Evolutionary conservation across 2,888 invertebrate genomes (phyloP).

Genomic region (Mythimna vitellina): DNA sequence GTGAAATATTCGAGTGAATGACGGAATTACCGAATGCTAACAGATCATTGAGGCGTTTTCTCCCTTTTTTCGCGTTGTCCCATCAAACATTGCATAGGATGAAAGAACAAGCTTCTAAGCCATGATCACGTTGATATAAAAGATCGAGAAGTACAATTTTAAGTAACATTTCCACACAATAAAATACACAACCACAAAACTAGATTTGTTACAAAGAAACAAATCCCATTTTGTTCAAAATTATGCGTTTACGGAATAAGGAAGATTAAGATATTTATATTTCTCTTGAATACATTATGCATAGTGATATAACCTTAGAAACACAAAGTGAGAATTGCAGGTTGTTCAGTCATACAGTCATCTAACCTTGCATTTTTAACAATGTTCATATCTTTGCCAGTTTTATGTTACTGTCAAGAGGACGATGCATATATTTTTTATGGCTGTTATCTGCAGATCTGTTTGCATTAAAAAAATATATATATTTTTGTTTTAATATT

Average conservation of each 20-base stretch:
- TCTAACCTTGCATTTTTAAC: slow-evolving; percentile 22
- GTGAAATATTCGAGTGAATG: too few species aligned
- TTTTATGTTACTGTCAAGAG: slow-evolving; percentile 33
- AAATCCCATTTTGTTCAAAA: slow-evolving; percentile 30
- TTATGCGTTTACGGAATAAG: slow-evolving; percentile 45
- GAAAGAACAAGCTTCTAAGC: too few species aligned
- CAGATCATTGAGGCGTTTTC: too few species aligned
- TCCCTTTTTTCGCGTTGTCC: too few species aligned
- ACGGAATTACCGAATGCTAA: too few species aligned
- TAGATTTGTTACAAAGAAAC: slow-evolving; percentile 6
- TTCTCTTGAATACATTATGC: slow-evolving; percentile 36
- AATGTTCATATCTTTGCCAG: slow-evolving; percentile 9
- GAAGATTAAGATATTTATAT: slow-evolving; percentile 30
- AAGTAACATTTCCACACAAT: not conserved
- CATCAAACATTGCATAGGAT: too few species aligned
- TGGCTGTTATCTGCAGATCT: slow-evolving; percentile 27
- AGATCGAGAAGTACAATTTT: too few species aligned
- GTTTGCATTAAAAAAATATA: slow-evolving; percentile 17
- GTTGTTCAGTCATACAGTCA: slow-evolving; percentile 10
- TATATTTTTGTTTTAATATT: not conserved
- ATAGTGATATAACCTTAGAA: slow-evolving; percentile 29
- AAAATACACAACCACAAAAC: slow-evolving; percentile 6
- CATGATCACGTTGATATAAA: too few species aligned
- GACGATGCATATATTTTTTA: slow-evolving; percentile 25
- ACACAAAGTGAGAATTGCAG: slow-evolving; percentile 14